phyloP scores from a whole-genome alignment of 2,797 vertebrate genomes.

The Falco cherrug region DNA sequence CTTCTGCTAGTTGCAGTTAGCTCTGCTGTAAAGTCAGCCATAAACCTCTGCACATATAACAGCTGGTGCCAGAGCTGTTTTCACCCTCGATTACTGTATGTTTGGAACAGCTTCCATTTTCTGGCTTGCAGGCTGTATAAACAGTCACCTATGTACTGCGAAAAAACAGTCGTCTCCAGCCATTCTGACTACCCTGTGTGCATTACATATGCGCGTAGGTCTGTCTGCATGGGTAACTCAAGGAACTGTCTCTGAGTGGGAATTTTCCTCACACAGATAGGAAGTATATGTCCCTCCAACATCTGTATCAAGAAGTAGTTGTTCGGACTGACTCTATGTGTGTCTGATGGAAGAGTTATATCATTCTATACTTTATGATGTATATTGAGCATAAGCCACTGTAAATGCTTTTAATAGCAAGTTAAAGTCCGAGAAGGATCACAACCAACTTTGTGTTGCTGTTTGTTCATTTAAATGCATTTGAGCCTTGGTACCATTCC shows the following conservation, averaged over 20 bases:
- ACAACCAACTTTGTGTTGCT: neutral
- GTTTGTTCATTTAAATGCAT: neutral
- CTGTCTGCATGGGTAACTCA: neutral
- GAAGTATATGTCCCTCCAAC: neutral
- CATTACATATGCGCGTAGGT: neutral
- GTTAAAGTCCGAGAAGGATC: neutral
- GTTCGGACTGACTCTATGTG: neutral
- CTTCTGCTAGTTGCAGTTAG: neutral
- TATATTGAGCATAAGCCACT: neutral
- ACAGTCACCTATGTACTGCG: neutral
- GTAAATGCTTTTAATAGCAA: neutral
- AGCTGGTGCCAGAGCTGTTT: constrained; percentile 42
- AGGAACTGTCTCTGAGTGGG: neutral
- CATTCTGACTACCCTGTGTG: neutral
- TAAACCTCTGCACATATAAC: constrained; percentile 13
- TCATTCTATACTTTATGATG: neutral
- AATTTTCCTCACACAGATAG: neutral
- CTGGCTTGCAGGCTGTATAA: neutral
- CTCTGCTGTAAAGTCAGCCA: constrained; percentile 19
- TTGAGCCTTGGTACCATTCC: neutral
- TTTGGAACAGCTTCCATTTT: constrained; percentile 22
- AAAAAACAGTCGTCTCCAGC: neutral
- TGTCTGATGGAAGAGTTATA: neutral
- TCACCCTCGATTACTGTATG: neutral
- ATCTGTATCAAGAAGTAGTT: neutral